Evolutionary conservation across 2,113 vertebrate species (phyloP).

Genomic region (Nannospalax galili): DNA sequence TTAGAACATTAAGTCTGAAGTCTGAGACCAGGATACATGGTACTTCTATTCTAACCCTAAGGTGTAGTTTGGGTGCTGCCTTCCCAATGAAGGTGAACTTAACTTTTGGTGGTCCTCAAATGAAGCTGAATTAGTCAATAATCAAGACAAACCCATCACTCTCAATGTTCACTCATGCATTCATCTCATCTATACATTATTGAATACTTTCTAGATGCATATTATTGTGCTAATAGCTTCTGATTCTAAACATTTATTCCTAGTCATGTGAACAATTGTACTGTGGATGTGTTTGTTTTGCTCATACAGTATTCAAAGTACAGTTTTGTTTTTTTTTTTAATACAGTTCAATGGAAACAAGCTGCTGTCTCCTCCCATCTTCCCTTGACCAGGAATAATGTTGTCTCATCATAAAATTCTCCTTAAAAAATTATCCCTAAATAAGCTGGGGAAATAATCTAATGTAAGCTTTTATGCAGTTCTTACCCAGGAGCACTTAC

Average conservation of each 20-base stretch:
- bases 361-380: conserved; percentile 21
- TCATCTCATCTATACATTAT: not conserved
- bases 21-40: not conserved
- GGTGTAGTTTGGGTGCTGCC: not conserved
- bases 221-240: not conserved
- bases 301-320: not conserved
- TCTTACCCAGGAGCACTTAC: conserved; percentile 4
- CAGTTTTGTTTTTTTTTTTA: conserved; percentile 29
- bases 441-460: not conserved
- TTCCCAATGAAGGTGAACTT: not conserved
- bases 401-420: conserved; percentile 1
- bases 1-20: conserved; percentile 63
- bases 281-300: not conserved
- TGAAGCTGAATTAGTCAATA: conserved; percentile 26
- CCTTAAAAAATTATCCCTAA: not conserved
- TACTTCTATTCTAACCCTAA: conserved; percentile 7
- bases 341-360: not conserved
- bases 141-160: not conserved
- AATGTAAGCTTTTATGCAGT: not conserved
- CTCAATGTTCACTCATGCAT: not conserved
- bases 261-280: not conserved
- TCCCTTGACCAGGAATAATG: not conserved
- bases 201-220: not conserved
- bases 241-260: conserved; percentile 28
- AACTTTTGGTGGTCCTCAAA: conserved; percentile 8